Percentiles rank a stretch among this genome's conserved stretches.
phyloP scores from a whole-genome alignment of 2,888 invertebrate genomes.

The Criorhina ranunculi region DNA sequence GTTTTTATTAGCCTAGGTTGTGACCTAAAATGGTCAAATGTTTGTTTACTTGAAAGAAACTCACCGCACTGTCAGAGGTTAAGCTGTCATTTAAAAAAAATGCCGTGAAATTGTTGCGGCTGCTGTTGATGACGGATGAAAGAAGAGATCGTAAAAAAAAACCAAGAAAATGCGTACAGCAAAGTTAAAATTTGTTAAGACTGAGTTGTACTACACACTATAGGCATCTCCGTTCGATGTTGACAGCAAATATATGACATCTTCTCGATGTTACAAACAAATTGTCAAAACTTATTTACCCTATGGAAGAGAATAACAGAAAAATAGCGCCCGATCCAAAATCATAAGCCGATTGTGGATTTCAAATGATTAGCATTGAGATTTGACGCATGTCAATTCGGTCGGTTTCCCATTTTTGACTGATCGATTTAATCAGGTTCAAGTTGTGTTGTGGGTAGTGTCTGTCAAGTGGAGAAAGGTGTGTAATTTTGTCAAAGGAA shows the following conservation, averaged over 20 bases:
- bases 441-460: constrained; percentile 56
- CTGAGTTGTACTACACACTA: too few relatives aligned
- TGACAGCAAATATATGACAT: too few relatives aligned
- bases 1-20: constrained; percentile 60
- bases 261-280: too few relatives aligned
- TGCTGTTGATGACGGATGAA: constrained; percentile 61
- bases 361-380: constrained; percentile 69
- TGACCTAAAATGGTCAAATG: constrained; percentile 62
- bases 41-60: constrained; percentile 49
- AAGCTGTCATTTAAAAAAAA: constrained; percentile 69
- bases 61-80: constrained; percentile 38
- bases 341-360: constrained; percentile 74
- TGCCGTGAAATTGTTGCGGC: constrained; percentile 68
- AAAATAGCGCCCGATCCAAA: constrained; percentile 47
- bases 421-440: constrained; percentile 72
- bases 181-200: too few relatives aligned
- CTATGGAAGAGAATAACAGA: background rate
- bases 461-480: constrained; percentile 69
- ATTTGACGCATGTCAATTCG: constrained; percentile 59
- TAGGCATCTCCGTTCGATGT: too few relatives aligned
- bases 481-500: constrained; percentile 52
- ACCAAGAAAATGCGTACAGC: background rate
- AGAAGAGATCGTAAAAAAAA: constrained; percentile 36
- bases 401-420: constrained; percentile 24
- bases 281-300: too few relatives aligned